Evolutionary conservation across 2,797 vertebrate species (phyloP), one percentile per base, ranked within the genome.

Genomic region (Chrosomus eos): DNA sequence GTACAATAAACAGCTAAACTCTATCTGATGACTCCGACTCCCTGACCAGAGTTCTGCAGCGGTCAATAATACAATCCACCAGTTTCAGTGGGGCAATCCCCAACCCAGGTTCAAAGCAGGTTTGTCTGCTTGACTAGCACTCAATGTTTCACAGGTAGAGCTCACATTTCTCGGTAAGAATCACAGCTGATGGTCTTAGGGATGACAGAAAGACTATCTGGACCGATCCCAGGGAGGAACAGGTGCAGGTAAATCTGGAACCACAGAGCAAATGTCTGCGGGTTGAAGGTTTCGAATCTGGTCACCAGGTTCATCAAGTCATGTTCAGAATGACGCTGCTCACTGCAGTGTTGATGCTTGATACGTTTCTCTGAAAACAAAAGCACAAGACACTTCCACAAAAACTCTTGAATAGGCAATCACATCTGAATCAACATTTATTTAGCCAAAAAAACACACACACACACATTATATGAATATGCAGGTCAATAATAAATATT

Each of bases 91-190:
- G n/a, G n/a, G n/a, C n/a, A n/a, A n/a, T n/a, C n/a, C n/a, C 31
- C 3, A 31, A 31, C 31, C 1, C 31, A 23, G 16, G 40, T 9
- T 48, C n/a, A 72, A 45, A 72, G 2, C n/a, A 26, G 5, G 33
- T 36, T 36, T 36, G 33, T 36, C 33, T 36, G 33, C 11, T 60
- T 60, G n/a, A 11, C 11, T 58, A 13, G n/a, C 10, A 58, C 23
- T 60, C n/a, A 62, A 28, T 28, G 26, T 6, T 28, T 28, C 26
- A 62, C 13, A 16, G 60, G 60, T 3, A 16, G 45, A 48, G 83
- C 93, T 91, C 43, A 93, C 92, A 93, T 92, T 55, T 88, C 84
- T 82, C 88, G 90, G 87, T 91, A 93, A 7, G 93, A 92, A 55
- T 85, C 84, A 62, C 93, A 93, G 82, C 83, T 90, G 80, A 93